Percentiles rank a stretch among this genome's conserved stretches.
phyloP scores from a whole-genome alignment of 2,113 vertebrate genomes.

The Neoarius graeffei region DNA sequence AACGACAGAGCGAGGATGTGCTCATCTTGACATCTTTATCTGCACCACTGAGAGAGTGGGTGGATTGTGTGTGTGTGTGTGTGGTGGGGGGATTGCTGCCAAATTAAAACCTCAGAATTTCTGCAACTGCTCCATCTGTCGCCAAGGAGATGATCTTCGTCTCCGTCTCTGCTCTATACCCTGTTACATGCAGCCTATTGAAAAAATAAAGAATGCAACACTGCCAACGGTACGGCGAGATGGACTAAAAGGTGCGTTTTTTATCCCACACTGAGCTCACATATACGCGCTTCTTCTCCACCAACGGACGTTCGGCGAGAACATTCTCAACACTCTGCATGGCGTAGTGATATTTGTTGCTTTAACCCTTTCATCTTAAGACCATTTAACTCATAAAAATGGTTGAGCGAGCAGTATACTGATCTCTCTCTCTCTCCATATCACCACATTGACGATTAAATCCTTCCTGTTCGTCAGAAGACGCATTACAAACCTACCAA shows the following conservation, averaged over 20 bases:
- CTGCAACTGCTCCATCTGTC: constrained; percentile 52
- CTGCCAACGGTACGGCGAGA: constrained; percentile 13
- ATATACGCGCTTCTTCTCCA: background rate
- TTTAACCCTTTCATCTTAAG: background rate
- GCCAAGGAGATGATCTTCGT: constrained; percentile 51
- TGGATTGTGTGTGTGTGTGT: constrained; percentile 26
- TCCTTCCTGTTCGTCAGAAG: background rate
- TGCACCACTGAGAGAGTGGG: constrained; percentile 44
- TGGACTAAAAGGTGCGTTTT: background rate
- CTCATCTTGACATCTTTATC: constrained; percentile 54
- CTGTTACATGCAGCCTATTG: constrained; percentile 21
- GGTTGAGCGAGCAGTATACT: background rate
- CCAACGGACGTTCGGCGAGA: background rate
- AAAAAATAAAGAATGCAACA: constrained; percentile 25
- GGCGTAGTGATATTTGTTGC: background rate
- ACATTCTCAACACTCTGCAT: background rate
- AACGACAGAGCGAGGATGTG: constrained; percentile 37
- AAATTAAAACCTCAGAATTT: constrained; percentile 58
- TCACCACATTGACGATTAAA: background rate
- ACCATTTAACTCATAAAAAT: background rate
- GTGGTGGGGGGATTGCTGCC: constrained; percentile 37
- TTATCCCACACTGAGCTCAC: background rate
- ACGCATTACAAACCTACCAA: background rate
- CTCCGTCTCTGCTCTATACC: constrained; percentile 38
- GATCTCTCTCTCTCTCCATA: background rate